phyloP scores from a whole-genome alignment of 2,113 vertebrate species.

The Enhydra lutris region DNA sequence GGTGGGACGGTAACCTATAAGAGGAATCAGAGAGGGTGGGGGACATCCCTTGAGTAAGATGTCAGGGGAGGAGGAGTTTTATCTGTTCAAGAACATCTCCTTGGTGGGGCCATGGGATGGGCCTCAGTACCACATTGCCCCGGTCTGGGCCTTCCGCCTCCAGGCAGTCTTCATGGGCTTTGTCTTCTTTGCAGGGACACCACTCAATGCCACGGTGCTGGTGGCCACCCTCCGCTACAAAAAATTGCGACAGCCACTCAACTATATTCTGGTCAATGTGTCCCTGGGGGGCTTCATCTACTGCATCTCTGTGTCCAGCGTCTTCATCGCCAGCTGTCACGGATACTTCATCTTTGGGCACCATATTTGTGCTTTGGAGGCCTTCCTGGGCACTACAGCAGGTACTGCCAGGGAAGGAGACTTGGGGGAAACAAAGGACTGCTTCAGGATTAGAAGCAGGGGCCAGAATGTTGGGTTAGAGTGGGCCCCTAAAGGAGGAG shows the following conservation, averaged over 20 bases:
- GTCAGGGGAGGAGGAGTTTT: conserved; percentile 84
- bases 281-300: conserved; percentile 83
- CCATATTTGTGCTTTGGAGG: conserved; percentile 82
- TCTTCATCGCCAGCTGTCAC: conserved; percentile 82
- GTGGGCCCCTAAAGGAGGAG: neutral
- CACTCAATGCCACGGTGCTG: conserved; percentile 85
- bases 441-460: neutral
- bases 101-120: conserved; percentile 86
- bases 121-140: conserved; percentile 89
- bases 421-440: neutral
- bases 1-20: conserved; percentile 63
- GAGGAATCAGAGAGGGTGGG: neutral
- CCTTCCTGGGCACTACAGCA: conserved; percentile 74
- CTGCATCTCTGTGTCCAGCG: conserved; percentile 82
- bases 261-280: conserved; percentile 90
- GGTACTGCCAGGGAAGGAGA: neutral
- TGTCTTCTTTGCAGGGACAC: conserved; percentile 83
- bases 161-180: conserved; percentile 88
- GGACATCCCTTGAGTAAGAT: conserved; percentile 63
- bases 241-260: conserved; percentile 87
- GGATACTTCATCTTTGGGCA: conserved; percentile 87
- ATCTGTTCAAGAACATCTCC: conserved; percentile 86
- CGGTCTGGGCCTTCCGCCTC: conserved; percentile 86
- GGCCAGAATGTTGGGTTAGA: neutral
- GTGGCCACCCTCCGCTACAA: conserved; percentile 86